Evolutionary conservation across 2,113 vertebrate species (phyloP), one percentile per base, ranked within the genome.

Genomic region (Leucopsar rothschildi): DNA sequence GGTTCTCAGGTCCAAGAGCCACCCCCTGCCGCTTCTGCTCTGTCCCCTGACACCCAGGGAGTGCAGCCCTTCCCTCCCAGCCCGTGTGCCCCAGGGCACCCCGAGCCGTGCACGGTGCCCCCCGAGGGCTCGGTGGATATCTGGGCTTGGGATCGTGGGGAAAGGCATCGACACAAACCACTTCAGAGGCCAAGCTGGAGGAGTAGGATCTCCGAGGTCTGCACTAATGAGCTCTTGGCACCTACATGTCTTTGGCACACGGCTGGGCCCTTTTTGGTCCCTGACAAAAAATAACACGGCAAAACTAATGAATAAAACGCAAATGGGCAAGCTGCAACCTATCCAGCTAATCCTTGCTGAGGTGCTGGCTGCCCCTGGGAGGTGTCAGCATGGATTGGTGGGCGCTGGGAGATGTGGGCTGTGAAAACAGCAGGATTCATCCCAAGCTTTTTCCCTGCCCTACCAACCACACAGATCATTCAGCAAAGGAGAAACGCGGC

Each of bases 101-200:
- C 1, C 3, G 8, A 28, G 70, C 23, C 76, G 79, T 61, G 56
- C 80, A 15, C 14, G 3, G 29, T 64, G 81, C 89, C 82, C 75
- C 65, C 65, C 40, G 28, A 47, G 95, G 90, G 78, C 47, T 55
- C 8, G 27, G 22, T 33, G 33, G 56, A 39, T 95, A 91, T 91
- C 95, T 91, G 68, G 39, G 35, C 6, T 56, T 86, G 85, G 88
- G 95, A 94, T 95, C 90, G 40, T 90, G 95, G 95, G 92, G 90
- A 95, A 94, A 71, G 50, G 87, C 83, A 72, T 25, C 82, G 15
- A 8, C 69, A 52, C 83, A 87, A 97, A 96, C 95, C 97, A 96
- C 95, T 97, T 97, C 92, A 97, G 92, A 97, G 91, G 81, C 90
- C 70, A 50, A 90, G 89, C 71, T 91, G 87, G 90, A 93, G 95